Conservation (phyloP, 2,888 invertebrate genomes). For the Timema cristinae region DNA sequence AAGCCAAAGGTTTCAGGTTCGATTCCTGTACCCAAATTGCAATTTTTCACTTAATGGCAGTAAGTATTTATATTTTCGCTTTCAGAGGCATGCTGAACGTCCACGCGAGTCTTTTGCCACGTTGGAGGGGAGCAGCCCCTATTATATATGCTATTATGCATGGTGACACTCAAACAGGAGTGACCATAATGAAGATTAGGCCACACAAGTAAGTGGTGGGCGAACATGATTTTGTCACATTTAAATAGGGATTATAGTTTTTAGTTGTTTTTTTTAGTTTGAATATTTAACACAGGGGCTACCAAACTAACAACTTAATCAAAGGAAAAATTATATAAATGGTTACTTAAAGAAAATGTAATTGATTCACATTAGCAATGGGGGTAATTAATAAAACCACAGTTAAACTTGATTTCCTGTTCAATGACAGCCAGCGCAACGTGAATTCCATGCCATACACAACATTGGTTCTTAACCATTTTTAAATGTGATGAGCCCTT, state of each 20-base stretch:
- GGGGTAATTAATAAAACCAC: too few relatives aligned
- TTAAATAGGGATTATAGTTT: not conserved
- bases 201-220: conserved; percentile 54
- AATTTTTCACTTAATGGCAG: not conserved
- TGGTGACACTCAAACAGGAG: conserved; percentile 76
- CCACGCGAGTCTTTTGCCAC: conserved; percentile 86
- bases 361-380: too few relatives aligned
- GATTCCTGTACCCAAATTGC: too few relatives aligned
- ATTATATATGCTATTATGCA: conserved; percentile 79
- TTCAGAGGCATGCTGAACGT: conserved; percentile 88
- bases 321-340: too few relatives aligned
- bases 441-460: too few relatives aligned
- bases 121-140: conserved; percentile 92
- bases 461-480: too few relatives aligned
- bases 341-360: too few relatives aligned
- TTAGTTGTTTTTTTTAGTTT: conserved; percentile 6
- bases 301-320: too few relatives aligned
- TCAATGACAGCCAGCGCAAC: too few relatives aligned
- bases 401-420: too few relatives aligned
- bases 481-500: too few relatives aligned
- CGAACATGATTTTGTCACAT: conserved; percentile 2
- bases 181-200: conserved; percentile 83
- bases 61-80: conserved; percentile 34
- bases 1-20: too few relatives aligned
- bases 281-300: not conserved